Conservation (phyloP, 2,888 invertebrate genomes). For the Machimus atricapillus region DNA sequence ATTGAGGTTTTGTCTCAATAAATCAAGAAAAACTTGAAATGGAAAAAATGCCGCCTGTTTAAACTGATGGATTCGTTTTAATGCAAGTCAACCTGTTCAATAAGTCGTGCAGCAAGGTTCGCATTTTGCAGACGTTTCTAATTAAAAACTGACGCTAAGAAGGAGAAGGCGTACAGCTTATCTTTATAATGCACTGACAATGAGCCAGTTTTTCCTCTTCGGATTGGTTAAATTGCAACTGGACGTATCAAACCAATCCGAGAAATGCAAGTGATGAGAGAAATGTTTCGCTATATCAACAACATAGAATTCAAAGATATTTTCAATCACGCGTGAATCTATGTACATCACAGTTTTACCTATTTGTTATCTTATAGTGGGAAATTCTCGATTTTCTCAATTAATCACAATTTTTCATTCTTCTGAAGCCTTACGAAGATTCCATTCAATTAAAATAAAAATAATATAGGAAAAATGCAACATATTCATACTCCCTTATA, state of each 20-base stretch:
- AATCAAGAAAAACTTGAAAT: background rate
- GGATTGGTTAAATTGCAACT: background rate
- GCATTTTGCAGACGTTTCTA: background rate
- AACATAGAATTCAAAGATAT: background rate
- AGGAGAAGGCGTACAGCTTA: background rate
- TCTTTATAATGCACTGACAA: background rate
- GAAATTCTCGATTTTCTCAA: background rate
- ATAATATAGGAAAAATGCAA: background rate
- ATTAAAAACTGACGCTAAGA: background rate
- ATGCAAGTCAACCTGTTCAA: background rate
- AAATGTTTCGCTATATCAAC: background rate
- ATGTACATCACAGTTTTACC: background rate
- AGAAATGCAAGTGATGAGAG: background rate
- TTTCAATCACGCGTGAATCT: background rate
- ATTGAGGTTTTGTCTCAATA: background rate
- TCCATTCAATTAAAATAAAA: background rate
- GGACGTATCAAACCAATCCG: background rate
- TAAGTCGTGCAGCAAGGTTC: background rate
- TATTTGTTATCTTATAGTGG: background rate
- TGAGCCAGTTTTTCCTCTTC: background rate
- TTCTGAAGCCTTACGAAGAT: background rate
- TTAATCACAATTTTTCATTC: background rate
- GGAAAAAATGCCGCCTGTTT: background rate
- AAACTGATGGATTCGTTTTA: background rate
- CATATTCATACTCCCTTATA: background rate